Evolutionary conservation across 2,888 invertebrate genomes (phyloP), one percentile per base, ranked within the genome.

Genomic region (Orthosia incerta): DNA sequence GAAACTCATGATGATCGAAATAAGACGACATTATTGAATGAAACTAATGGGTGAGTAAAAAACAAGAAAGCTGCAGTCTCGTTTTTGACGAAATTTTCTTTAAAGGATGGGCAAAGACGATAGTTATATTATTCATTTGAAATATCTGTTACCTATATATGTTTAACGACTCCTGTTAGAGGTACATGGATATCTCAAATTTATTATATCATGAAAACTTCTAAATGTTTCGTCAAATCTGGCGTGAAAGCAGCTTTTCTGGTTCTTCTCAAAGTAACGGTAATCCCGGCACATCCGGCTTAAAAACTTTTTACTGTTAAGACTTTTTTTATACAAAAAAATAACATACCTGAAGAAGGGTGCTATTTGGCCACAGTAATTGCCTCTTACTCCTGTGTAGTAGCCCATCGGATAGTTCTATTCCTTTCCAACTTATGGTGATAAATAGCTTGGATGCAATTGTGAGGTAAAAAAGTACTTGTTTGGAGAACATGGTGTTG

Each of bases 361-460:
- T 93, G 61, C 91, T 89, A 66, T 95, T 95, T 0, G 94, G 94
- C 72, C 90, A 95, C 16, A 94, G 62, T 23, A 95, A 81, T 73
- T 95, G 95, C 45, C 95, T 89, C 76, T 86, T 87, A 69, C 76
- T 89, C 66, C 95, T 91, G 56, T 92, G 91, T 12, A 91, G 74
- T 23, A 85, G 61, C 46, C 85, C 86, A 71, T 85, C 81, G 20
- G 88, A 59, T 69, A 82, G 57, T 7, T 89, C 86, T 23, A 85
- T 87, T 80, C 83, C 90, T 67, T 82, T 89, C 64, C 76, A 85
- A 78, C 80, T 74, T 62, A 82, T 62, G 20, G 68, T 53, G 0
- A 69, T 66, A 45, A 80, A 48, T 3, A 78, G 39, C 51, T 64
- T 69, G 39, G 76, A 48, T 45, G 77, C 20, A 61, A 84, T 61